These are phyloP conservation scores for Nyctibius bracteatus DNA, from an alignment of 2,113 vertebrate genomes.

Conservation along the genomic window DNA sequence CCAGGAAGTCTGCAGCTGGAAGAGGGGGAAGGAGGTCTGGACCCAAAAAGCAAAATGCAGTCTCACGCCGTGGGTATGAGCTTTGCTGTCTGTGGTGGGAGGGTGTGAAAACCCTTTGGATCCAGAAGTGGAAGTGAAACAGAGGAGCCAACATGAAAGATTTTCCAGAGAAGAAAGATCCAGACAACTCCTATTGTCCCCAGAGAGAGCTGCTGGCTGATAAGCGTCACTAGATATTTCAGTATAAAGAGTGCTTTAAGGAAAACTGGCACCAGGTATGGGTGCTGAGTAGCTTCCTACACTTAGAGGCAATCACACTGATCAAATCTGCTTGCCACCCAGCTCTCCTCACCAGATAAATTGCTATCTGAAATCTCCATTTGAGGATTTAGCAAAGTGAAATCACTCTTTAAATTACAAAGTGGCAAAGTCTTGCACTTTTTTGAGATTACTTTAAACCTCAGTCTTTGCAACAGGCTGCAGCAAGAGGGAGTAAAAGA, in stretches of 20 bases:
- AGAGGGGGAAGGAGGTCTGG: background rate
- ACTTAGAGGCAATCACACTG: background rate
- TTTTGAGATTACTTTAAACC: background rate
- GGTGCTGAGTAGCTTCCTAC: background rate
- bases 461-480: conserved; percentile 45
- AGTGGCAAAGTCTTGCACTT: background rate
- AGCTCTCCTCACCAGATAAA: background rate
- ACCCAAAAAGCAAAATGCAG: background rate
- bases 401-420: background rate
- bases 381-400: background rate
- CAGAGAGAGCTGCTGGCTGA: background rate
- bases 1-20: background rate
- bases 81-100: background rate
- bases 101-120: background rate
- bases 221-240: background rate
- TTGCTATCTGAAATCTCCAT: background rate
- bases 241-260: background rate
- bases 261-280: background rate
- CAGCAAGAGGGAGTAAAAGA: conserved; percentile 60
- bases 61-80: background rate
- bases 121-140: background rate
- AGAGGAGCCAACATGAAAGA: background rate
- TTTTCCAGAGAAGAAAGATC: background rate
- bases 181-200: background rate
- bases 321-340: background rate